Conservation (phyloP, 2,888 invertebrate species). For the Drosophila barbarae region DNA sequence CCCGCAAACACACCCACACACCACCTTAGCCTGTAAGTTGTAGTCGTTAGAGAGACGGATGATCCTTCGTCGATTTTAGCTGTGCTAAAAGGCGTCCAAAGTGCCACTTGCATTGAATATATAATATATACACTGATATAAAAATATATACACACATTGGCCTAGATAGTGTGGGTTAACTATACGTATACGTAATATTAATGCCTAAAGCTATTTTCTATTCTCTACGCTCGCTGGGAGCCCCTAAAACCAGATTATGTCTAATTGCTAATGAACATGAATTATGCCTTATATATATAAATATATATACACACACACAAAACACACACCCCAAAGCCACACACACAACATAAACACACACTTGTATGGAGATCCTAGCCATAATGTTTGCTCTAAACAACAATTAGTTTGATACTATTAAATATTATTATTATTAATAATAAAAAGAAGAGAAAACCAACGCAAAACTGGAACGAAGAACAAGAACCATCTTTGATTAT, state of each 20-base stretch:
- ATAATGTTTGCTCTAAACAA: slow-evolving; percentile 37
- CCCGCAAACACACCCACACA: slow-evolving; percentile 33
- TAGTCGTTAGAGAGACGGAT: slow-evolving; percentile 20
- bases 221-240: slow-evolving; percentile 27
- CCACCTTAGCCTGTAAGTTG: slow-evolving; percentile 27
- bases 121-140: slow-evolving; percentile 31
- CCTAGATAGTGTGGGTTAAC: slow-evolving; percentile 31
- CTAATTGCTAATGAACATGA: slow-evolving; percentile 42
- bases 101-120: slow-evolving; percentile 57
- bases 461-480: slow-evolving; percentile 38
- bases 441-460: slow-evolving; percentile 21
- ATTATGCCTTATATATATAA: slow-evolving; percentile 34
- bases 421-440: slow-evolving; percentile 34
- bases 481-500: slow-evolving; percentile 24
- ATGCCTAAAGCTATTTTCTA: slow-evolving; percentile 29
- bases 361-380: slow-evolving; percentile 30
- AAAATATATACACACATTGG: slow-evolving; percentile 23
- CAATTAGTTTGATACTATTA: slow-evolving; percentile 32
- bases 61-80: slow-evolving; percentile 34
- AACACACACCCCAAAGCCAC: slow-evolving; percentile 13
- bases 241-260: slow-evolving; percentile 29
- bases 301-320: slow-evolving; percentile 9
- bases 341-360: slow-evolving; percentile 14
- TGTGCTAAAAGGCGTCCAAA: slow-evolving; percentile 37
- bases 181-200: slow-evolving; percentile 37